Evolutionary conservation across 1,140 invertebrate species (phyloP), one percentile per base, ranked within the genome.

Genomic region (Eurosta solidaginis): DNA sequence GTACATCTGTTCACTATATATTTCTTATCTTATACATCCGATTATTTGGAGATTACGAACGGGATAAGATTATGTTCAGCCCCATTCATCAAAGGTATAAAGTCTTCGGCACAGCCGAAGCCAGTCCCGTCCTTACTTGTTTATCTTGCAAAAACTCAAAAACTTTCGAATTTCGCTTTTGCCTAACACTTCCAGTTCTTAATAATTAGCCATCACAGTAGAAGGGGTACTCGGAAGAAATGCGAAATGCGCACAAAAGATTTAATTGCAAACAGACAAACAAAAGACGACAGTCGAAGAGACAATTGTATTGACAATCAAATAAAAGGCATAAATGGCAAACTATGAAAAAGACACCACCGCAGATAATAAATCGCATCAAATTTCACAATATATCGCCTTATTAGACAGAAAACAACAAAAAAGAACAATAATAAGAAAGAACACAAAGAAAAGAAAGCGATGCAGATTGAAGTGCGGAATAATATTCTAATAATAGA

Each of bases 331-430:
- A 63, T 40, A 59, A 79, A 36, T 77, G 44, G 47, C 49, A 52
- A 75, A 77, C 29, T 42, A 79, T 79, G 79, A 77, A 81, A 84
- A 81, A 81, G 76, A 79, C 79, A 80, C 14, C 7, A 49, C 76
- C 76, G 14, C 76, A 80, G 76, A 81, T 81, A 81, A 68, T 40
- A 84, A 85, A 84, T 83, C 83, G 84, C 84, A 85, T 85, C 84
- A 83, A 85, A 85, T 85, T 85, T 85, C 84, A 84, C 84, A 85
- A 85, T 84, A 85, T 84, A 83, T 82, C 84, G 84, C 84, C 84
- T 85, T 85, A 85, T 85, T 75, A 75, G 22, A 50, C 49, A 76
- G n/a, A n/a, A 42, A 40, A 54, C 10, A 25, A 76, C 40, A 1
- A 22, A 12, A 54, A 76, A 44, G 77, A 54, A 80, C 77, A 79